A percentile compares a stretch with the other conserved stretches of the same genome.
Evolutionary conservation across 2,113 vertebrate species (phyloP).

Genomic region (Phalacrocorax carbo): DNA sequence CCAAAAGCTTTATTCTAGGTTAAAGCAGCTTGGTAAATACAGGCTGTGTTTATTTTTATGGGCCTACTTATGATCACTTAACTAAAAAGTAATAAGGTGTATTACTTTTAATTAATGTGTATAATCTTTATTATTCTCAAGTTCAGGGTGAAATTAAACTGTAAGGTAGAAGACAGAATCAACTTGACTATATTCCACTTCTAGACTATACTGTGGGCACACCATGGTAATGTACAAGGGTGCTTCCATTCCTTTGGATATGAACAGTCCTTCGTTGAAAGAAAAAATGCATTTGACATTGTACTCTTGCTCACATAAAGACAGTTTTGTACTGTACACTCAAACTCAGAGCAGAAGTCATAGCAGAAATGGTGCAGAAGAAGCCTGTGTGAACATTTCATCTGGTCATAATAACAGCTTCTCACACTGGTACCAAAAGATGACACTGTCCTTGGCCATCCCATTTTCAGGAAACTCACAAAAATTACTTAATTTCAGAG

Average conservation of each 20-base stretch:
- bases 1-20: background rate
- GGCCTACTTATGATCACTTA: background rate
- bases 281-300: background rate
- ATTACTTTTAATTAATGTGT: background rate
- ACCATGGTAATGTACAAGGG: fast-evolving
- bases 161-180: background rate
- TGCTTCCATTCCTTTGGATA: background rate
- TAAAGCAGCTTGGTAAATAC: background rate
- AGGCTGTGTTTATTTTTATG: background rate
- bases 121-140: background rate
- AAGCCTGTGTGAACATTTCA: background rate
- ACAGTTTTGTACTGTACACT: background rate
- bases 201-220: background rate
- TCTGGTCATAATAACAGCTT: background rate
- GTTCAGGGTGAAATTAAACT: background rate
- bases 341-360: background rate
- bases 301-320: background rate
- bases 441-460: background rate
- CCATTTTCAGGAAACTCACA: background rate
- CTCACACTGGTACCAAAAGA: background rate
- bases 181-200: background rate
- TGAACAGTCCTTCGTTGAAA: background rate
- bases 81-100: background rate
- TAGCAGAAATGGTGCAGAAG: background rate
- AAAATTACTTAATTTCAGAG: background rate